phyloP scores from a whole-genome alignment of 2,888 invertebrate genomes.

The Drosophila setosimentum region DNA sequence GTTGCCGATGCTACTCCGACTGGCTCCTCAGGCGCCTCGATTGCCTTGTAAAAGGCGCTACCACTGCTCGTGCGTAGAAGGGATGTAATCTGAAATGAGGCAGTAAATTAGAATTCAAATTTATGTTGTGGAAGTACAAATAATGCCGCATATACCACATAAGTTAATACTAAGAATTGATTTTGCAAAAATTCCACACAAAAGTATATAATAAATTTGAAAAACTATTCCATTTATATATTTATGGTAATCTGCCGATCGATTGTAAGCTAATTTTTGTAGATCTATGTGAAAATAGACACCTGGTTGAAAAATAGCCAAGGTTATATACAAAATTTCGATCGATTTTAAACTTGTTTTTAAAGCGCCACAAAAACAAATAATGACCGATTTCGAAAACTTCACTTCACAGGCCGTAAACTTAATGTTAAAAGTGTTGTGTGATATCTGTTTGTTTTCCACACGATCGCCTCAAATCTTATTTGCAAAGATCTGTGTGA shows the following conservation, averaged over 20 bases:
- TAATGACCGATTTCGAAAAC: neutral
- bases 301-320: neutral
- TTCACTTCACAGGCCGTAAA: neutral
- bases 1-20: neutral
- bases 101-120: neutral
- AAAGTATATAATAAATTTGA: neutral
- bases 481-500: no score
- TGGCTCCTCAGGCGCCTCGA: slow-evolving; percentile 60
- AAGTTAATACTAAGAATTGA: neutral
- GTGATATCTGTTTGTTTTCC: neutral
- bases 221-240: neutral
- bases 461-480: no score
- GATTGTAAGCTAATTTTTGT: neutral
- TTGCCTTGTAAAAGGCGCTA: slow-evolving; percentile 67
- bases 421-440: neutral
- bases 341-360: neutral
- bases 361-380: neutral
- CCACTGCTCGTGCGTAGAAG: slow-evolving; percentile 82
- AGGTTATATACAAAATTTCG: neutral
- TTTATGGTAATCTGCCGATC: neutral
- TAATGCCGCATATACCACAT: neutral
- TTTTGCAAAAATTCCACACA: neutral
- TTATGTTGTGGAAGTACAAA: slow-evolving; percentile 1
- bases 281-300: neutral
- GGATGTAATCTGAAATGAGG: slow-evolving; percentile 82